phyloP scores from a whole-genome alignment of 2,888 invertebrate genomes.

The Axea sp. region DNA sequence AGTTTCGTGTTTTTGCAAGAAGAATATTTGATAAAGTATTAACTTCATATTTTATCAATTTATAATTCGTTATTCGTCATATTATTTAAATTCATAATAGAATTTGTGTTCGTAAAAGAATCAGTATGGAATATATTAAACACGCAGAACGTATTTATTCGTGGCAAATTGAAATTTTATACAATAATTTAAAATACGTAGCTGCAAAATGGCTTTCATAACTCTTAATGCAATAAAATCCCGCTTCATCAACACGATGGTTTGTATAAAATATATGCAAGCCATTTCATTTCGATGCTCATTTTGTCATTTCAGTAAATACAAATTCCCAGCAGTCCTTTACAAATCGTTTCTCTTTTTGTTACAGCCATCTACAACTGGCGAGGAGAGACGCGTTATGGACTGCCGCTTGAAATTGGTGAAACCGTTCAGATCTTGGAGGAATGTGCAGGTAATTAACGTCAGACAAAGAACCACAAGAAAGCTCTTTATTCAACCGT shows the following conservation, averaged over 20 bases:
- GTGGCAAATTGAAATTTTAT: too few relatives aligned
- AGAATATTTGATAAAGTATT: too few relatives aligned
- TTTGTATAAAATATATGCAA: conserved; percentile 3
- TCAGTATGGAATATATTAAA: too few relatives aligned
- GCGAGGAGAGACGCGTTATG: conserved; percentile 89
- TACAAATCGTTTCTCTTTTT: conserved; percentile 54
- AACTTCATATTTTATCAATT: too few relatives aligned
- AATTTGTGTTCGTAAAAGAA: too few relatives aligned
- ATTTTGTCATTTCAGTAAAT: conserved; percentile 38
- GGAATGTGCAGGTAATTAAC: conserved; percentile 87
- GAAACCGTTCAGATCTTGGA: conserved; percentile 95
- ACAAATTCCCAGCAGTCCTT: conserved; percentile 34
- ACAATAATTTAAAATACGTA: conserved; percentile 6
- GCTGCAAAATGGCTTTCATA: conserved; percentile 7
- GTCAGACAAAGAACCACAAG: conserved; percentile 32
- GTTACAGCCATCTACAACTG: conserved; percentile 94
- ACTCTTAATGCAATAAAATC: conserved; percentile 2
- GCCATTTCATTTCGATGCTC: conserved; percentile 29
- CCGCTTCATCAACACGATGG: conserved; percentile 22
- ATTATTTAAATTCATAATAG: too few relatives aligned
- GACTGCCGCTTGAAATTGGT: conserved; percentile 92
- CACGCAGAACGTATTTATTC: too few relatives aligned
- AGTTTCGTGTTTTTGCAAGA: too few relatives aligned
- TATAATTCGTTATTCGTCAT: too few relatives aligned
- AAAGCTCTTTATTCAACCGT: conserved; percentile 23